Conservation (phyloP, 2,113 vertebrate genomes). For the Gymnogyps californianus region DNA sequence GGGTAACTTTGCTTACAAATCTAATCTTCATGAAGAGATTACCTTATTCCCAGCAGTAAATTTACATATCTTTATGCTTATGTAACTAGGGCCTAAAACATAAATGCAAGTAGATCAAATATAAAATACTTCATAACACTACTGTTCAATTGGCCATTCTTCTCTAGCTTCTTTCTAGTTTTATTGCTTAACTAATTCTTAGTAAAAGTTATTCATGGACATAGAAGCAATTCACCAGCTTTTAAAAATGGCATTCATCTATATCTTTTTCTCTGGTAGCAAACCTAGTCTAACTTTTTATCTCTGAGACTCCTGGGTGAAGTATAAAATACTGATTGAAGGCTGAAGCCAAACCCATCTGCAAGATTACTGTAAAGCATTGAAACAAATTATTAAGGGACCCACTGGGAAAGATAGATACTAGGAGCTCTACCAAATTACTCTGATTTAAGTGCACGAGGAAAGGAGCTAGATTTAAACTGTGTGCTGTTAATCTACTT, state of each 20-base stretch:
- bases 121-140: neutral
- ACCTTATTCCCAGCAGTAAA: neutral
- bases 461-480: neutral
- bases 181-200: neutral
- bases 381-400: constrained; percentile 8
- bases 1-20: neutral
- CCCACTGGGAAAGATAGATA: neutral
- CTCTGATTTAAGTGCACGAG: neutral
- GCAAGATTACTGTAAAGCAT: neutral
- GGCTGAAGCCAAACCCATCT: neutral
- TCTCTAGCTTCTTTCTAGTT: neutral
- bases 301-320: neutral
- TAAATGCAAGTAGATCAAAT: neutral
- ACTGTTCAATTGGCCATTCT: neutral
- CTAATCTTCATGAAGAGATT: neutral
- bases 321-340: neutral
- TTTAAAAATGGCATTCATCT: neutral
- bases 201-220: neutral
- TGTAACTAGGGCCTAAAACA: neutral
- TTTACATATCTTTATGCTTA: neutral
- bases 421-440: neutral
- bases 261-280: neutral
- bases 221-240: neutral
- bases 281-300: neutral
- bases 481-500: neutral